These are phyloP conservation scores for Alethe castanea DNA, from an alignment of 2,113 vertebrate species.

Conservation along the genomic window DNA sequence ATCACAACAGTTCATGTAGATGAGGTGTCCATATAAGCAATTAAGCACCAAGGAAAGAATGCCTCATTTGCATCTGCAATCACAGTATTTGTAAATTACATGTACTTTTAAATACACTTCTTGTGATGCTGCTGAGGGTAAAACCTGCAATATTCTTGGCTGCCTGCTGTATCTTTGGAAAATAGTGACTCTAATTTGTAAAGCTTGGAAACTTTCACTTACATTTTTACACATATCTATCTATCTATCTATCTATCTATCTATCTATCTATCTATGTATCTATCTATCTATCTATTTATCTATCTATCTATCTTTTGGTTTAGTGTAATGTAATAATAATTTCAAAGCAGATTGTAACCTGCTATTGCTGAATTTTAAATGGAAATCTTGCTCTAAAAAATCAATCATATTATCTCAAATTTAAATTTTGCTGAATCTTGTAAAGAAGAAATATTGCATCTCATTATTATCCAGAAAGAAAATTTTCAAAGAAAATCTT, in stretches of 20 bases:
- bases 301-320: background rate
- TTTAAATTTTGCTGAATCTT: background rate
- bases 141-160: background rate
- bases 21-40: conserved; percentile 1
- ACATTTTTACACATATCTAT: background rate
- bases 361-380: background rate
- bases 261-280: background rate
- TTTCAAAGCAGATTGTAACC: background rate
- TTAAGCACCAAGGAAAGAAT: background rate
- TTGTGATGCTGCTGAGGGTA: background rate
- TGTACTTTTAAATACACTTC: background rate
- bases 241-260: too few species aligned
- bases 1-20: background rate
- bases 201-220: background rate
- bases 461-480: background rate
- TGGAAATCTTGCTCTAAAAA: background rate
- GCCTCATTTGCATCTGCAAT: conserved; percentile 7
- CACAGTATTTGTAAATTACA: background rate
- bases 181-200: background rate
- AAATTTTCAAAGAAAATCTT: background rate
- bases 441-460: background rate
- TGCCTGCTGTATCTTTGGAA: background rate
- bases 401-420: background rate
- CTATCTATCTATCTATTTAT: background rate
- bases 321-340: background rate